These are phyloP conservation scores for Macrocentrus cingulum DNA, from an alignment of 1,140 invertebrate genomes.

Conservation along the genomic window DNA sequence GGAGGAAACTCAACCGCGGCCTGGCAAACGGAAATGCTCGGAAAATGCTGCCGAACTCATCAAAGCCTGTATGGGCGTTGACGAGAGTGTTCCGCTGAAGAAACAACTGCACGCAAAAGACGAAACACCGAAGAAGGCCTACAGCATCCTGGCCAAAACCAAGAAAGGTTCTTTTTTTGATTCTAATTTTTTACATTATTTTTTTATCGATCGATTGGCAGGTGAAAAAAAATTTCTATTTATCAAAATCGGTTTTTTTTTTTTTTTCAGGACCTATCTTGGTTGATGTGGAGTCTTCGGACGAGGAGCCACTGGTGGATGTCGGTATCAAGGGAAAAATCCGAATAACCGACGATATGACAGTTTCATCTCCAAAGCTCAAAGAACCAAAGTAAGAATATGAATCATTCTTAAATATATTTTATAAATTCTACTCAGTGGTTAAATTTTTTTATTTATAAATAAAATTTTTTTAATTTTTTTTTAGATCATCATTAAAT, in stretches of 20 bases:
- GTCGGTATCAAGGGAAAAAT: slow-evolving; percentile 66
- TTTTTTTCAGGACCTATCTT: slow-evolving; percentile 49
- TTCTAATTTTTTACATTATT: not conserved
- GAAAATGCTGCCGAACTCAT: slow-evolving; percentile 70
- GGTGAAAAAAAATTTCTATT: not conserved
- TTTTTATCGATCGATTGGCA: not conserved
- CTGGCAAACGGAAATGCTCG: slow-evolving; percentile 67
- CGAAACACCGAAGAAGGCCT: slow-evolving; percentile 55
- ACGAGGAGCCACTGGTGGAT: slow-evolving; percentile 77
- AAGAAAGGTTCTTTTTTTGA: slow-evolving; percentile 54
- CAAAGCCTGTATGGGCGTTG: slow-evolving; percentile 69
- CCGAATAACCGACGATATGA: slow-evolving; percentile 47
- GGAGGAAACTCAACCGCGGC: slow-evolving; percentile 61
- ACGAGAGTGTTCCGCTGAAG: slow-evolving; percentile 57
- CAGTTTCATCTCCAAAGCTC: slow-evolving; percentile 51
- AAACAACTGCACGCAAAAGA: slow-evolving; percentile 55
- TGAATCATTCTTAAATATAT: no score
- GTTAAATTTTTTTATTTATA: slow-evolving; percentile 14
- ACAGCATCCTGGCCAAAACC: slow-evolving; percentile 54
- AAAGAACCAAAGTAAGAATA: slow-evolving; percentile 57
- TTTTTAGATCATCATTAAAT: slow-evolving; percentile 43
- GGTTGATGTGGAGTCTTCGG: slow-evolving; percentile 68
- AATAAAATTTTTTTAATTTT: not conserved
- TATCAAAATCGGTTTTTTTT: not conserved
- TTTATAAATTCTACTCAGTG: no score